These are phyloP conservation scores for Agrotis ipsilon DNA, from an alignment of 2,888 invertebrate species.

Conservation along the genomic window DNA sequence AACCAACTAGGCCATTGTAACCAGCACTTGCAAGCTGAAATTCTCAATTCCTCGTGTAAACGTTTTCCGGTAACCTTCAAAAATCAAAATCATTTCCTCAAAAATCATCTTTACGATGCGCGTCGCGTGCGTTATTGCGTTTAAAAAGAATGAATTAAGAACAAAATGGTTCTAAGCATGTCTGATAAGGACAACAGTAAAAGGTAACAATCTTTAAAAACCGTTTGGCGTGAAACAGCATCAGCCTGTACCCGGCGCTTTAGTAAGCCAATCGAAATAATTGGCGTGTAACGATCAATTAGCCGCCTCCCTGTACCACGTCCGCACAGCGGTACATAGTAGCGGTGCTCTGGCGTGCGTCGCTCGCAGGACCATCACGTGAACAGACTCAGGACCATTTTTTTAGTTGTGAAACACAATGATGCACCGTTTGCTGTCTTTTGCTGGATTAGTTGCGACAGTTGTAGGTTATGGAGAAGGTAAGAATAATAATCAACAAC, in stretches of 20 bases:
- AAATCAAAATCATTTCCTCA: no score
- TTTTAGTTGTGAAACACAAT: constrained; percentile 28
- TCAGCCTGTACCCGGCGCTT: constrained; percentile 48
- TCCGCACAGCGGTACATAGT: constrained; percentile 14
- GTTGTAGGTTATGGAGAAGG: constrained; percentile 43
- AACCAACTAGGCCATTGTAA: no score
- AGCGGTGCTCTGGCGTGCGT: constrained; percentile 28
- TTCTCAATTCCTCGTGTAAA: no score
- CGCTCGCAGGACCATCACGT: constrained; percentile 19
- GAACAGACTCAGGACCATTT: background rate
- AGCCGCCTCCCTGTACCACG: constrained; percentile 27
- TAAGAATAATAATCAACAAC: constrained; percentile 12
- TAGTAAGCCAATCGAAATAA: constrained; percentile 66
- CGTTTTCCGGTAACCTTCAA: no score
- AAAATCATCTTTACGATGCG: no score
- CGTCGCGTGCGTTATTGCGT: no score
- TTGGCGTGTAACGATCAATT: constrained; percentile 67
- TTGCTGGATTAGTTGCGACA: constrained; percentile 29
- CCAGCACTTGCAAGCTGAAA: no score
- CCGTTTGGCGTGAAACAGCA: background rate
- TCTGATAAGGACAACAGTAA: no score
- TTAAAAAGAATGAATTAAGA: no score
- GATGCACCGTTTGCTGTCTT: constrained; percentile 29
- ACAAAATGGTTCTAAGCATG: no score
- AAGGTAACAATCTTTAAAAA: no score